Evolutionary conservation across 2,113 vertebrate species (phyloP).

Genomic region (Geococcyx californianus): DNA sequence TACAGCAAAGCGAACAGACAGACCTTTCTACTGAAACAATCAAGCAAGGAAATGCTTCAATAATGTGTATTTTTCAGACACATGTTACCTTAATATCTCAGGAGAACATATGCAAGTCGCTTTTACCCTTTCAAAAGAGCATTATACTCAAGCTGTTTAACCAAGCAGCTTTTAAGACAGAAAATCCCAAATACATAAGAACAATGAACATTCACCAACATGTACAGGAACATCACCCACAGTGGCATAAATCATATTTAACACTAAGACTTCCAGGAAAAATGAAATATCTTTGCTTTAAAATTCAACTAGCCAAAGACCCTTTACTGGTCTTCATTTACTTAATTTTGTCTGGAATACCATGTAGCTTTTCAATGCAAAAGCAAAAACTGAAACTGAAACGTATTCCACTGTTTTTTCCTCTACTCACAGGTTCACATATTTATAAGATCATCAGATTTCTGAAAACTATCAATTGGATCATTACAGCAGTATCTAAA

Average conservation of each 20-base stretch:
- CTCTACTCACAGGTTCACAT: not conserved
- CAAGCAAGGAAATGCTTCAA: not conserved
- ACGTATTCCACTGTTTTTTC: not conserved
- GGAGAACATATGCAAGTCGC: not conserved
- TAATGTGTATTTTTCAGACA: not conserved
- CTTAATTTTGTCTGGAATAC: not conserved
- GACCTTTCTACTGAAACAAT: not conserved
- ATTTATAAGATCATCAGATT: not conserved
- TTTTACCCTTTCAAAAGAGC: not conserved
- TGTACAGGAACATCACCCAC: not conserved
- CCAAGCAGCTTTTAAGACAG: not conserved
- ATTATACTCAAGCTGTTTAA: not conserved
- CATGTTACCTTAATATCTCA: not conserved
- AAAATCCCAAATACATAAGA: not conserved
- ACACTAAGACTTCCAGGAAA: not conserved
- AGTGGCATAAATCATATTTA: not conserved
- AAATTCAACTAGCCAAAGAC: not conserved
- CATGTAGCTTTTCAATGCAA: accelerated
- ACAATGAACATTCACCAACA: not conserved
- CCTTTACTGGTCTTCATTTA: not conserved
- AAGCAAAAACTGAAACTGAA: not conserved
- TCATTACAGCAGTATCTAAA: not conserved
- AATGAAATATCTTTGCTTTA: not conserved
- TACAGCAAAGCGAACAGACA: not conserved
- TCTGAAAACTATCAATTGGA: not conserved